Evolutionary conservation across 2,113 vertebrate genomes (phyloP), one percentile per base, ranked within the genome.

Genomic region (Hystrix cristata): DNA sequence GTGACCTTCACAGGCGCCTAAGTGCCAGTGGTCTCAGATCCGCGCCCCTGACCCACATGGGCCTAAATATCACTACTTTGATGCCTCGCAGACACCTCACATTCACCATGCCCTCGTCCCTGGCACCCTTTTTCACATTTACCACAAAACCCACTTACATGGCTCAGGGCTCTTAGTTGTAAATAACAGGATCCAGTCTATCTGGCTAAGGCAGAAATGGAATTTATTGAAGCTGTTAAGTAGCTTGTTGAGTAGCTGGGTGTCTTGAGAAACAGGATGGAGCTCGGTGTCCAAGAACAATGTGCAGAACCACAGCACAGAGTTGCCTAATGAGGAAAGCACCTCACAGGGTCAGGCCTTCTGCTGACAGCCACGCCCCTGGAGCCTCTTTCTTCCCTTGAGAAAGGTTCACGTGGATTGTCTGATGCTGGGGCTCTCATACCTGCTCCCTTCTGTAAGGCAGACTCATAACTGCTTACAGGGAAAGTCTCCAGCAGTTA

Each of bases 191-290:
- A 46, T 14, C 46, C 51, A 27, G 7, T 4, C 74, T 71, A 72
- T n/a, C 72, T 43, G 12, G 53, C 21, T 64, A 79, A 59, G 34
- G 55, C 46, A 38, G 12, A 79, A 95, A 79, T 5, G 29, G 48
- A 84, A 74, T 69, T 38, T 94, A 87, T 85, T 64, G 67, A 94
- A 91, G 62, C 15, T 29, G 5, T 38, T 92, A 38, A 92, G 76
- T 29, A 84, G 57, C 10, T 74, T 12, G 13, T 27, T 93, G 46
- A 95, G 81, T 51, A 21, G 57, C 38, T 65, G 21, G 27, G n/a
- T 29, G 59, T 91, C 88, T 53, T 85, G 85, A 93, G 93, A 96
- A 96, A 94, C 53, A 27, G 69, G 59, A 60, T 67, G 60, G 43
- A 72, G 51, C 48, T 55, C 27, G 2, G 15, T 19, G 14, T 62